Percentiles rank a stretch among this genome's conserved stretches.
phyloP scores from a whole-genome alignment of 2,888 invertebrate genomes.

The Oscheius sp. region DNA sequence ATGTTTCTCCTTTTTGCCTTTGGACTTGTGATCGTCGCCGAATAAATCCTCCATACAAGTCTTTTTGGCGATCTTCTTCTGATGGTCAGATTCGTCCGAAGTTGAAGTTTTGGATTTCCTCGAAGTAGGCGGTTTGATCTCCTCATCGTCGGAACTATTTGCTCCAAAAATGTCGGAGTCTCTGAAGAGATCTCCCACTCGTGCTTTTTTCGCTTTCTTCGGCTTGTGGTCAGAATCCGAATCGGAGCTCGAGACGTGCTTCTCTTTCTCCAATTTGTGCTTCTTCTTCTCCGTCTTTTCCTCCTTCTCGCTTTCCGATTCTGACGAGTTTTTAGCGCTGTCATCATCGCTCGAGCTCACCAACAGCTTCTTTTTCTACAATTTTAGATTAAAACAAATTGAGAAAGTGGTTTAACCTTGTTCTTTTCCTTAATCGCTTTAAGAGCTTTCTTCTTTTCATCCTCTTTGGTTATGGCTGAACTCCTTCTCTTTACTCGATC shows the following conservation, averaged over 20 bases:
- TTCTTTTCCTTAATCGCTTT: slow-evolving; percentile 26
- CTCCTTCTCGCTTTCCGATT: background rate
- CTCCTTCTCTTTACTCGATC: slow-evolving; percentile 43
- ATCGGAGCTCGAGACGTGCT: background rate
- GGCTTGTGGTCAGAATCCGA: background rate
- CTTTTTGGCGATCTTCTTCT: slow-evolving; percentile 13
- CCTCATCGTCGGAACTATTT: slow-evolving; percentile 10
- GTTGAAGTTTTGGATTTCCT: slow-evolving; percentile 2
- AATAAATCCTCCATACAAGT: slow-evolving; percentile 6
- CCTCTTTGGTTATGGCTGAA: slow-evolving; percentile 29
- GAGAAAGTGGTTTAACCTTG: background rate
- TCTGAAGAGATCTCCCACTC: too few relatives aligned
- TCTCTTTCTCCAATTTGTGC: background rate
- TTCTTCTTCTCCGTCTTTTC: background rate
- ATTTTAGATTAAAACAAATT: background rate
- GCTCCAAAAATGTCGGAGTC: slow-evolving; percentile 15
- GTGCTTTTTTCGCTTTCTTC: slow-evolving; percentile 22
- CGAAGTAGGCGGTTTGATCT: background rate
- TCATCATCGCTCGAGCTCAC: slow-evolving; percentile 22
- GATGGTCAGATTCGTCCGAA: slow-evolving; percentile 8
- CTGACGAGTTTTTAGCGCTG: background rate
- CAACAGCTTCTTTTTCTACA: slow-evolving; percentile 16
- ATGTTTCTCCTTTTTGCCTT: slow-evolving; percentile 8
- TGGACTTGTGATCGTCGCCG: slow-evolving; percentile 19
- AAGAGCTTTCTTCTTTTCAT: slow-evolving; percentile 27